Evolutionary conservation across 1,140 invertebrate genomes (phyloP).

Genomic region (Antheraea pernyi): DNA sequence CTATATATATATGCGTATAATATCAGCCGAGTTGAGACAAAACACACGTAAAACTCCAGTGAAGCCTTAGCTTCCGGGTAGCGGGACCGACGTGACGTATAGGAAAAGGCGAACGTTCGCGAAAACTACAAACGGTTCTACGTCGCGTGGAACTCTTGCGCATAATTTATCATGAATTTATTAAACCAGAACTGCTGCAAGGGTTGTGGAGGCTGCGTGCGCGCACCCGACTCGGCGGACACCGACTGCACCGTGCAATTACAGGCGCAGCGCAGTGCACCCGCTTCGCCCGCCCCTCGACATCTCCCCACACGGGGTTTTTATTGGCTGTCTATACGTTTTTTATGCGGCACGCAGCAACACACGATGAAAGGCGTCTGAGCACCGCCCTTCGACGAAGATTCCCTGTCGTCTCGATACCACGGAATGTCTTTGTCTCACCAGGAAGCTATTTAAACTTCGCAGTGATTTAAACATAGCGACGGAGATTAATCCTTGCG

Average conservation of each 20-base stretch:
- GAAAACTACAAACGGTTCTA: slow-evolving; percentile 31
- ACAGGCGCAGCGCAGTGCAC: slow-evolving; percentile 53
- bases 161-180: slow-evolving; percentile 37
- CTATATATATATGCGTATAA: slow-evolving; percentile 20
- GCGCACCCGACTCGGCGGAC: slow-evolving; percentile 58
- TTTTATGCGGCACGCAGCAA: slow-evolving; percentile 70
- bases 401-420: slow-evolving; percentile 60
- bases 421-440: slow-evolving; percentile 61
- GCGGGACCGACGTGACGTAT: slow-evolving; percentile 28
- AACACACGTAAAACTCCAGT: slow-evolving; percentile 40
- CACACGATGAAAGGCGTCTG: slow-evolving; percentile 69
- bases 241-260: slow-evolving; percentile 65
- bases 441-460: slow-evolving; percentile 31
- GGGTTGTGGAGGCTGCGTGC: slow-evolving; percentile 65
- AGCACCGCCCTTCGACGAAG: slow-evolving; percentile 58
- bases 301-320: slow-evolving; percentile 72
- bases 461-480: neutral
- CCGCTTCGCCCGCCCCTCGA: slow-evolving; percentile 67
- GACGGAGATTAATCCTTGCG: neutral
- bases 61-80: slow-evolving; percentile 39
- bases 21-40: slow-evolving; percentile 40
- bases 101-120: slow-evolving; percentile 35
- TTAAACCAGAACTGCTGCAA: slow-evolving; percentile 24
- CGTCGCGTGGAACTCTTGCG: slow-evolving; percentile 27
- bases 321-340: slow-evolving; percentile 75